Conservation (phyloP, 1,140 invertebrate genomes). For the Hypsibius dujardini region DNA sequence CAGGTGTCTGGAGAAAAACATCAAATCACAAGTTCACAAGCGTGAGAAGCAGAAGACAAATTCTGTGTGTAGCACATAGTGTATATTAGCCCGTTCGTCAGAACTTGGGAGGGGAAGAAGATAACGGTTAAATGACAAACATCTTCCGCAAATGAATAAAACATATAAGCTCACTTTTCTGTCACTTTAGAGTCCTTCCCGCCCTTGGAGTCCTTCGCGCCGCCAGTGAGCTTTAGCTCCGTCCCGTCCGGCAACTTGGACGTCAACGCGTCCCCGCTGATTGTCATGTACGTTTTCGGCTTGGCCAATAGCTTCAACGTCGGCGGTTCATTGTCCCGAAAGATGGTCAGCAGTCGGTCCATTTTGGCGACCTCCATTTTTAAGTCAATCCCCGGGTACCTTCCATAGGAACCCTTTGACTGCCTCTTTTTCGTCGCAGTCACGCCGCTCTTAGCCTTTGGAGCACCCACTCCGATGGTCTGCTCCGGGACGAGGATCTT, state of each 20-base stretch:
- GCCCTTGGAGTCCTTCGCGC: background rate
- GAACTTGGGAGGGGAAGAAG: no score
- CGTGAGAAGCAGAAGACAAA: no score
- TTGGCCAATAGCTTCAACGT: background rate
- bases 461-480: background rate
- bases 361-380: background rate
- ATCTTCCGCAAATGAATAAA: background rate
- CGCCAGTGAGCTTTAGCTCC: background rate
- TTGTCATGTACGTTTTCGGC: background rate
- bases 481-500: constrained; percentile 1
- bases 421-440: background rate
- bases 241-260: background rate
- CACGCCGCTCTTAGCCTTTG: background rate
- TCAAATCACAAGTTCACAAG: no score
- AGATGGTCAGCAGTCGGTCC: background rate
- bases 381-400: background rate
- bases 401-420: background rate
- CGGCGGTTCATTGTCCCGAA: background rate
- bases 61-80: no score
- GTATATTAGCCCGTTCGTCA: no score
- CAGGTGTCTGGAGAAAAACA: no score
- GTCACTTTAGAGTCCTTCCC: background rate
- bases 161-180: background rate
- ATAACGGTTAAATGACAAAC: no score
- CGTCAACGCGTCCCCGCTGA: background rate